These are phyloP conservation scores for Pimephales promelas DNA, from an alignment of 2,113 vertebrate species.

Conservation along the genomic window DNA sequence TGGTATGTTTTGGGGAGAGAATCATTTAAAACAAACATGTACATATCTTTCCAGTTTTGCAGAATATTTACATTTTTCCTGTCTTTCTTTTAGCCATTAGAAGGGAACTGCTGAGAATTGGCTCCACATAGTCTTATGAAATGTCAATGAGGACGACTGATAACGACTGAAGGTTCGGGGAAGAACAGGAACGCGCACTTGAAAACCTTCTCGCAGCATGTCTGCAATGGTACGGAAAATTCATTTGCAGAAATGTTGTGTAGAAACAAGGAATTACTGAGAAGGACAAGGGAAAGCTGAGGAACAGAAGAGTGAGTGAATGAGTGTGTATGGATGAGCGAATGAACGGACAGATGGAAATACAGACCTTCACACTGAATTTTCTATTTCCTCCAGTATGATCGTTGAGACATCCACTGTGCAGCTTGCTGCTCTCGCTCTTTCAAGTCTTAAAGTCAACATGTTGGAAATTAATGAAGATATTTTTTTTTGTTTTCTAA, in stretches of 20 bases:
- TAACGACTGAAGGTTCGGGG: constrained; percentile 67
- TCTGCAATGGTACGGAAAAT: constrained; percentile 68
- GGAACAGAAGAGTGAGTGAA: constrained; percentile 32
- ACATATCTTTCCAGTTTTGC: not conserved
- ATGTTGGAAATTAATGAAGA: constrained; percentile 65
- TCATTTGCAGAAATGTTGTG: constrained; percentile 76
- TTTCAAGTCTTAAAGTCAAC: constrained; percentile 78
- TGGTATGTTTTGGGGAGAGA: constrained; percentile 76
- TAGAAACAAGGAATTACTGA: constrained; percentile 75
- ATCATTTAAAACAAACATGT: not conserved
- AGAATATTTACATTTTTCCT: not conserved
- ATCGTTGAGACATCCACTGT: constrained; percentile 88
- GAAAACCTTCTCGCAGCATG: constrained; percentile 74
- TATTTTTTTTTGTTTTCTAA: constrained; percentile 85
- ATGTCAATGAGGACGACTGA: constrained; percentile 43
- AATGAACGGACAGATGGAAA: constrained; percentile 46
- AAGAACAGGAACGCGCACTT: constrained; percentile 54
- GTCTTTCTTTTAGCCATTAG: constrained; percentile 84
- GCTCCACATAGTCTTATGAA: constrained; percentile 86
- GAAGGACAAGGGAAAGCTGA: constrained; percentile 60
- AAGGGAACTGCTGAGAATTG: constrained; percentile 94
- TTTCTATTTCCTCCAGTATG: constrained; percentile 81
- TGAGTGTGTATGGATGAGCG: constrained; percentile 23
- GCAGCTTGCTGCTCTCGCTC: constrained; percentile 86
- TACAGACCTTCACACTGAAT: constrained; percentile 66